These are phyloP conservation scores for Chironomus riparius DNA, from an alignment of 2,888 invertebrate species.

Conservation along the genomic window DNA sequence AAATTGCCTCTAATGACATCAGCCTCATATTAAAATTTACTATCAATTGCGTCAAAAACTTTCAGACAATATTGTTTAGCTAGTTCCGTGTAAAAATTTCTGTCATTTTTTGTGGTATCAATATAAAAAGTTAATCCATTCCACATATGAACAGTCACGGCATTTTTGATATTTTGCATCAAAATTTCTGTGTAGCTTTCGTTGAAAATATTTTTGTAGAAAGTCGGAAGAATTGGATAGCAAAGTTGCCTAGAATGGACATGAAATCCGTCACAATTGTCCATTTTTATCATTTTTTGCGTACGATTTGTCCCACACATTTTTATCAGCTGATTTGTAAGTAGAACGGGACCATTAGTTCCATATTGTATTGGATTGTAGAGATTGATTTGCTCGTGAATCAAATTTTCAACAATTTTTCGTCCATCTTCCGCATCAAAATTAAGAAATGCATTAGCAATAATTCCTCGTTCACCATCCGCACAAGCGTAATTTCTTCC, in stretches of 20 bases:
- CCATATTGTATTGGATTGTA: background rate
- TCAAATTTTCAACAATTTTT: background rate
- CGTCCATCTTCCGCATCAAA: background rate
- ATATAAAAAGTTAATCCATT: background rate
- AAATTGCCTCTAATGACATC: too few species aligned
- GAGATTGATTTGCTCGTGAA: background rate
- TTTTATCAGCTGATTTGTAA: background rate
- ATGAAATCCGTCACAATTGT: background rate
- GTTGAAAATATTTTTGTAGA: background rate
- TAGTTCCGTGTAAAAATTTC: background rate
- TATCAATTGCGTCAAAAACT: background rate
- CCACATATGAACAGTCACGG: background rate
- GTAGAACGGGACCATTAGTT: background rate
- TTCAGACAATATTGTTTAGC: background rate
- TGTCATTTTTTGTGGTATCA: background rate
- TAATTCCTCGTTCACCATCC: background rate
- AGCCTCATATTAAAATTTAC: background rate
- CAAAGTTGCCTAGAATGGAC: background rate
- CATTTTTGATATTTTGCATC: background rate
- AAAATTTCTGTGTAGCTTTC: background rate
- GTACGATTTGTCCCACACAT: background rate
- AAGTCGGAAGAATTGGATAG: background rate
- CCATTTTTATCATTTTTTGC: background rate
- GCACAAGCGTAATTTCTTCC: background rate
- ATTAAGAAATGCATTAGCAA: background rate